Conservation (phyloP, 2,113 vertebrate species). For the Bubo scandiacus region DNA sequence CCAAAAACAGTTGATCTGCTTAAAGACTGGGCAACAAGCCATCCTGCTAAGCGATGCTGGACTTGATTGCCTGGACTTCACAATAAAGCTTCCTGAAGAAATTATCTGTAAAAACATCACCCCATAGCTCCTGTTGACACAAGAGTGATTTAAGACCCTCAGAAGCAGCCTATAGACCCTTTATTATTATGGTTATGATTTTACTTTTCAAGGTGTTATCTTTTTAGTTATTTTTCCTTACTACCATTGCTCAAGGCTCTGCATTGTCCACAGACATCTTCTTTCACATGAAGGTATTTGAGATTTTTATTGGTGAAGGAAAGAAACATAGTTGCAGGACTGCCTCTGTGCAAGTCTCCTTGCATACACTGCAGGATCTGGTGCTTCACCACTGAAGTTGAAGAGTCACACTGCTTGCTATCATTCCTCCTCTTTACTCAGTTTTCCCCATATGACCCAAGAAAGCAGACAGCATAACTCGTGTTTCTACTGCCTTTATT, state of each 20-base stretch:
- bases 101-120: not conserved
- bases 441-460: not conserved
- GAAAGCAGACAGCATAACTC: not conserved
- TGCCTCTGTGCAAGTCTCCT: not conserved
- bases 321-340: not conserved
- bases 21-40: not conserved
- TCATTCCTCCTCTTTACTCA: not conserved
- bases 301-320: not conserved
- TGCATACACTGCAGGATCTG: not conserved
- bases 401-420: not conserved
- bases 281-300: not conserved
- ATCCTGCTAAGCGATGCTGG: not conserved
- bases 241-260: not conserved
- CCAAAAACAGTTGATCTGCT: not conserved
- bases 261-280: not conserved
- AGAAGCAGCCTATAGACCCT: not conserved
- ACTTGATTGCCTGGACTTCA: not conserved
- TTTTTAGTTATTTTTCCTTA: not conserved
- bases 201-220: not conserved
- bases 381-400: rapidly evolving
- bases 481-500: not conserved
- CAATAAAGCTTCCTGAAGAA: not conserved
- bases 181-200: not conserved
- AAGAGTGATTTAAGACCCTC: not conserved
- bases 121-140: not conserved